Evolutionary conservation across 2,888 invertebrate genomes (phyloP).

Genomic region (Drosophila monieri): DNA sequence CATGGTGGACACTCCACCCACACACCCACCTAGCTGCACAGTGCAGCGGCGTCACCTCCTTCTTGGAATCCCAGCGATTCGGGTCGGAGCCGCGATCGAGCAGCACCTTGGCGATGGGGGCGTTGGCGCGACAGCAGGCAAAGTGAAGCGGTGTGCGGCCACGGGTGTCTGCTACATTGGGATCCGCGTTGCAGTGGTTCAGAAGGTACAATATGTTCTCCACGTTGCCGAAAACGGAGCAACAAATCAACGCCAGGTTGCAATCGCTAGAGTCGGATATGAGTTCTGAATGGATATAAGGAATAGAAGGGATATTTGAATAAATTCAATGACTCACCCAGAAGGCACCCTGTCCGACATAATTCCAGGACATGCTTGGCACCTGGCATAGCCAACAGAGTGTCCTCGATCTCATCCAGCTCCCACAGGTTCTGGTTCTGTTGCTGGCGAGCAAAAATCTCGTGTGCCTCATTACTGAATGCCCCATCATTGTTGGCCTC

Average conservation of each 20-base stretch:
- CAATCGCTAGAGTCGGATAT: conserved; percentile 78
- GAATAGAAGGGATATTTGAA: background rate
- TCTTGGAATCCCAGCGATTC: conserved; percentile 89
- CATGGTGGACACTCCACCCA: conserved; percentile 25
- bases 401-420: conserved; percentile 80
- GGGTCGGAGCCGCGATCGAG: conserved; percentile 89
- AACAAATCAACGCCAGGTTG: conserved; percentile 81
- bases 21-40: conserved; percentile 88
- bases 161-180: conserved; percentile 87
- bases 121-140: conserved; percentile 90
- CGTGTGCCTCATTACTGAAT: conserved; percentile 81
- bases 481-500: conserved; percentile 81
- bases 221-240: conserved; percentile 77
- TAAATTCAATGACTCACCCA: conserved; percentile 61
- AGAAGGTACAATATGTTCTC: conserved; percentile 78
- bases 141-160: conserved; percentile 91
- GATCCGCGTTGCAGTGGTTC: conserved; percentile 84
- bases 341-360: conserved; percentile 76
- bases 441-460: conserved; percentile 80
- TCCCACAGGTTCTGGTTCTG: conserved; percentile 82
- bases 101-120: conserved; percentile 89
- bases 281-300: conserved; percentile 56
- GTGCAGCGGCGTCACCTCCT: conserved; percentile 90
- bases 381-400: conserved; percentile 73
- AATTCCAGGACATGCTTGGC: conserved; percentile 71